These are phyloP conservation scores for Noturus placidus DNA, from an alignment of 2,113 vertebrate species.

Conservation along the genomic window DNA sequence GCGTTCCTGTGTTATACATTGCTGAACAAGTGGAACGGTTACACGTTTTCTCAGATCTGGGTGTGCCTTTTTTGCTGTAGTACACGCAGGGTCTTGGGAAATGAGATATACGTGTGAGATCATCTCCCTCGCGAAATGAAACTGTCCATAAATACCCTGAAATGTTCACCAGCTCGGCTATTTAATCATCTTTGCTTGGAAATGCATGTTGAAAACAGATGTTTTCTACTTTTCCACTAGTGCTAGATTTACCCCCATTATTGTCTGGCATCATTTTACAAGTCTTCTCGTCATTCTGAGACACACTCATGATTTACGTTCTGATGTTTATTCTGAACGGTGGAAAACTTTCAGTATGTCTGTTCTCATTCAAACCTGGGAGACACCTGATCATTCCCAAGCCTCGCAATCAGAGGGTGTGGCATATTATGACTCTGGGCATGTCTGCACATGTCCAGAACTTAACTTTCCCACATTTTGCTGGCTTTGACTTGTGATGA, in stretches of 20 bases:
- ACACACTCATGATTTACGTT: constrained; percentile 53
- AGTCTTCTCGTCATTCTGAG: constrained; percentile 53
- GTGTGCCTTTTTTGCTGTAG: constrained; percentile 70
- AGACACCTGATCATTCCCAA: constrained; percentile 56
- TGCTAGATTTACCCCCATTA: constrained; percentile 54
- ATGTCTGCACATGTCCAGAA: constrained; percentile 64
- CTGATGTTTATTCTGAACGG: constrained; percentile 57
- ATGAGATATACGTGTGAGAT: constrained; percentile 62
- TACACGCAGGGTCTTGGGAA: constrained; percentile 59
- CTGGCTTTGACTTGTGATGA: constrained; percentile 54
- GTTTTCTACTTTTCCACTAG: constrained; percentile 61
- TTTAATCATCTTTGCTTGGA: constrained; percentile 44
- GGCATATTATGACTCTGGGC: constrained; percentile 64
- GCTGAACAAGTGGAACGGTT: constrained; percentile 68
- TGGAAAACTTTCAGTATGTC: constrained; percentile 47
- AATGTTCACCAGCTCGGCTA: constrained; percentile 40
- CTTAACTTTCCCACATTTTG: constrained; percentile 54
- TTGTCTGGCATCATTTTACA: constrained; percentile 57
- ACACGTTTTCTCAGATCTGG: constrained; percentile 64
- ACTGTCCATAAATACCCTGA: constrained; percentile 53
- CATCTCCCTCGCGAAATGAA: constrained; percentile 66
- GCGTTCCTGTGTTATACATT: constrained; percentile 46
- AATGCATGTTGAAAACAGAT: constrained; percentile 67
- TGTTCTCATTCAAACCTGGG: constrained; percentile 44
- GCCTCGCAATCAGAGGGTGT: constrained; percentile 60